Evolutionary conservation across 2,113 vertebrate species (phyloP).

Genomic region (Hystrix cristata): DNA sequence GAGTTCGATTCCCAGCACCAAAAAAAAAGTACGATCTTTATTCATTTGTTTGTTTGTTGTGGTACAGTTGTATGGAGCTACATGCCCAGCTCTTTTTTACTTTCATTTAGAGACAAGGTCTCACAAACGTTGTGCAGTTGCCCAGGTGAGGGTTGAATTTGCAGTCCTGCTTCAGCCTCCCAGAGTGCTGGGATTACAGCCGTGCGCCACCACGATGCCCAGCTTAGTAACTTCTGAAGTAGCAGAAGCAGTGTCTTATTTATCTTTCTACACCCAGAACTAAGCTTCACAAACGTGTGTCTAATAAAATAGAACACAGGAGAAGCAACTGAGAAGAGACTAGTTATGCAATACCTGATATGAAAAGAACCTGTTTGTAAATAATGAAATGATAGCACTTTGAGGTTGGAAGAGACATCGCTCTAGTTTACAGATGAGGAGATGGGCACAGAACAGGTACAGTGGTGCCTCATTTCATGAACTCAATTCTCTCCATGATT

Average conservation of each 20-base stretch:
- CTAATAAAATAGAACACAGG: conserved; percentile 30
- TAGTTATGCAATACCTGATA: background rate
- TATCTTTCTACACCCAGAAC: conserved; percentile 15
- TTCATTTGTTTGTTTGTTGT: background rate
- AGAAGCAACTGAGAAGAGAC: background rate
- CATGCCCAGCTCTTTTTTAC: background rate
- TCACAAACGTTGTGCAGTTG: background rate
- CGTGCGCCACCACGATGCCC: background rate
- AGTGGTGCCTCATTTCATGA: too few species aligned
- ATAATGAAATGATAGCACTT: background rate
- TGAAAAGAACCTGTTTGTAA: conserved; percentile 32
- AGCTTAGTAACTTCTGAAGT: conserved; percentile 17
- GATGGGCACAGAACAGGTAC: background rate
- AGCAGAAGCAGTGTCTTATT: background rate
- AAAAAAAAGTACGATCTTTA: background rate
- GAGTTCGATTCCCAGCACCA: too few species aligned
- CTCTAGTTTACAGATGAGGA: conserved; percentile 21
- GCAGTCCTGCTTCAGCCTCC: background rate
- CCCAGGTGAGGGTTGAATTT: background rate
- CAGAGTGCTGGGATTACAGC: background rate
- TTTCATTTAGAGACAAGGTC: background rate
- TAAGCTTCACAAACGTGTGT: conserved; percentile 36
- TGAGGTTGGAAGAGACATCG: background rate
- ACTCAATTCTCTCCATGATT: too few species aligned
- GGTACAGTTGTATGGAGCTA: background rate